Base-by-base conservation (phyloP, 2,797 vertebrate genomes). In the Cossypha heuglini region DNA sequence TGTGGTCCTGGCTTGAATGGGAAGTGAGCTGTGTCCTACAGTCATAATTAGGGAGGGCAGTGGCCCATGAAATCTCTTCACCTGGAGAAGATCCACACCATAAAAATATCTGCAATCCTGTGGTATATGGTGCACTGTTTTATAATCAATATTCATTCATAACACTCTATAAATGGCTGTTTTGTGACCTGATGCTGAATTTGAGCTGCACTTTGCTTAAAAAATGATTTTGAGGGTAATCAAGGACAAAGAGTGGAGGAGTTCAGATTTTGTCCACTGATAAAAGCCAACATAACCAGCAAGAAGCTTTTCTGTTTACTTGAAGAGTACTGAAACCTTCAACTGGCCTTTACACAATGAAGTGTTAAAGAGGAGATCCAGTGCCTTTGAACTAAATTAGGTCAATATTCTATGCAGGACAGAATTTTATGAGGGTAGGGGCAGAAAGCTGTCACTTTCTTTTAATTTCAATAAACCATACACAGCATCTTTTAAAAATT, bases 401-500 rank as follows among this genome's bases (percentile, higher is more conserved):
- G 95, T 92, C 90, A 91, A 51, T 79, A 89, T 93, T 93, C 72
- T 45, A 96, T 87, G 74, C 94, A 96, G 95, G 92, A 94, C 88
- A 95, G 80, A 80, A 94, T 96, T 96, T 97, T 95, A 96, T 61
- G 88, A 94, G 93, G 68, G 91, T 88, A 93, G 90, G 87, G 83
- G 96, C 88, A 96, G 94, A 97, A 97, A 95, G 95, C 96, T 95
- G 95, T 96, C 93, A 94, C 86, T 97, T 96, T 96, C 82, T 83
- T 95, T 95, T 95, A 87, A 94, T 92, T 95, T 97, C 95, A 97
- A 97, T 96, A 96, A 97, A 96, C 96, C 93, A 96, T 35, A 93
- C 94, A 89, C 85, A 93, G 95, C 96, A 96, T 94, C 94, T 96
- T 97, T 95, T 92, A 96, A 95, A 96, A 97, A 97, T 95, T 96